phyloP scores from a whole-genome alignment of 35 echinoderm and acorn worm species.

The Apostichopus japonicus region DNA sequence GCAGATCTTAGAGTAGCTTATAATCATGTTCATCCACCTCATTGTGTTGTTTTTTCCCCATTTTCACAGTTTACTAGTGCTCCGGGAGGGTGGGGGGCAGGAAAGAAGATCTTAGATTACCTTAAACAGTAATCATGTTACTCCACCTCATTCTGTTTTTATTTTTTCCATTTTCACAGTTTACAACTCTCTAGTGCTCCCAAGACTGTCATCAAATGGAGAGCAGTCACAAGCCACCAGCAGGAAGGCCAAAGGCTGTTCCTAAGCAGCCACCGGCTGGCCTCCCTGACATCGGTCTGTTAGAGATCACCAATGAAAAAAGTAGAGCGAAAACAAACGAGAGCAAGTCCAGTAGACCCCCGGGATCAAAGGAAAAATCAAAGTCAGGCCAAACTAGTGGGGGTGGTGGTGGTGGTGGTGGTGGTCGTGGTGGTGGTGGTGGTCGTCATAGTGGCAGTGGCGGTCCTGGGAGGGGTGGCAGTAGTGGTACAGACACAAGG shows the following conservation, averaged over 20 bases:
- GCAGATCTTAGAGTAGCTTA: too few relatives aligned
- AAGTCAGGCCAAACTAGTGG: too few relatives aligned
- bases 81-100: background rate
- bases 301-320: conserved; percentile 30
- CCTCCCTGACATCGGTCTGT: conserved; percentile 3
- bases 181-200: background rate
- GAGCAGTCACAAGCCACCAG: background rate
- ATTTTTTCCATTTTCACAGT: background rate
- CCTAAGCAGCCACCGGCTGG: background rate
- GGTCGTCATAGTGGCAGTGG: too few relatives aligned
- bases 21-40: too few relatives aligned
- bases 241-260: background rate
- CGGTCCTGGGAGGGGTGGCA: too few relatives aligned
- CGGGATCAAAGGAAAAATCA: background rate
- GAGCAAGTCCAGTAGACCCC: background rate
- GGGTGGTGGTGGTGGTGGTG: background rate
- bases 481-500: background rate
- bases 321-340: background rate
- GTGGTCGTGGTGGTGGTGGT: too few relatives aligned
- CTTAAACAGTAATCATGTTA: too few relatives aligned
- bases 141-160: background rate
- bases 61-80: background rate
- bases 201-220: background rate
- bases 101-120: too few relatives aligned
- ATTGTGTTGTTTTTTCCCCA: background rate